Conservation (phyloP, 2,113 vertebrate genomes). For the Astur gentilis region DNA sequence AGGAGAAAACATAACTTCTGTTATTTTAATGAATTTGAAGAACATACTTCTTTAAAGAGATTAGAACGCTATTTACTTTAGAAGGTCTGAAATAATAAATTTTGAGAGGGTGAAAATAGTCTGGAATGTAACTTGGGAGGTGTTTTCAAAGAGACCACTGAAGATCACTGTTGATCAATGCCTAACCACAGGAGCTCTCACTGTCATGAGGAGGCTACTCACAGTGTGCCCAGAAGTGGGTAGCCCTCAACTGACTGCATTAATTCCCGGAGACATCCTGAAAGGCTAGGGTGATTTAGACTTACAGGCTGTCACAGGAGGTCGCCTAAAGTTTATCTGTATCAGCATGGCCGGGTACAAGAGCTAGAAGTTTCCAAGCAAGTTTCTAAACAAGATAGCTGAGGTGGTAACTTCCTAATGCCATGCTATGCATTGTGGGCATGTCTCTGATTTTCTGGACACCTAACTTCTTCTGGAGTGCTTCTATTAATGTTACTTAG, state of each 20-base stretch:
- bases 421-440: not conserved
- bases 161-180: not conserved
- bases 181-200: not conserved
- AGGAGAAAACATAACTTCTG: not conserved
- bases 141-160: not conserved
- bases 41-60: not conserved
- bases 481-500: not conserved
- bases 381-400: not conserved
- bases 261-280: not conserved
- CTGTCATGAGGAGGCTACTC: not conserved
- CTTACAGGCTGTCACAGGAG: not conserved
- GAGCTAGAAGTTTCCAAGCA: not conserved
- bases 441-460: not conserved
- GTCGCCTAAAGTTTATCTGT: not conserved
- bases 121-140: not conserved
- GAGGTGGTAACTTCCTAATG: not conserved
- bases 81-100: not conserved
- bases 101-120: not conserved
- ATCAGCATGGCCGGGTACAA: not conserved
- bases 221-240: not conserved
- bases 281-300: not conserved
- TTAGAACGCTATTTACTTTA: not conserved
- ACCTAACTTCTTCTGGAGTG: not conserved
- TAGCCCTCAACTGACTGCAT: not conserved
- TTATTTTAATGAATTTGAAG: constrained; percentile 12